Evolutionary conservation across 2,797 vertebrate genomes (phyloP).

Genomic region (Catostomus latipinnis): DNA sequence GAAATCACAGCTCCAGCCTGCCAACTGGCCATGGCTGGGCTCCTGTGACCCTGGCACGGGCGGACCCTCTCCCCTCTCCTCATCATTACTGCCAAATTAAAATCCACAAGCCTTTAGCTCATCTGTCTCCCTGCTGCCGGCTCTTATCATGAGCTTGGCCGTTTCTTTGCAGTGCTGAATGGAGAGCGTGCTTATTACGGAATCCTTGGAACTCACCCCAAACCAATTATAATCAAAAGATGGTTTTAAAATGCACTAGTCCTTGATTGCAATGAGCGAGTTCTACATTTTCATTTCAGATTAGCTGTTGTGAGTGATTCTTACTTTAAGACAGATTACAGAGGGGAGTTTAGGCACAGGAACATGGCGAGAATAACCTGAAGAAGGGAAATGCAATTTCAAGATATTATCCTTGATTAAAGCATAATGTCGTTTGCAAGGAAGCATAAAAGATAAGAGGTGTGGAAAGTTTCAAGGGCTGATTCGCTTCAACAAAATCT

Average conservation of each 20-base stretch:
- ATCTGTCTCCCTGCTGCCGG: slow-evolving; percentile 26
- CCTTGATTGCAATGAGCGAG: slow-evolving; percentile 55
- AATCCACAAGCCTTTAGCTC: slow-evolving; percentile 41
- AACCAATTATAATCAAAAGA: slow-evolving; percentile 65
- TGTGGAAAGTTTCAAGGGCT: slow-evolving; percentile 6
- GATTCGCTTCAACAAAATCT: slow-evolving; percentile 30
- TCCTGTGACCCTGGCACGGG: slow-evolving; percentile 43
- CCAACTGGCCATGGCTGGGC: slow-evolving; percentile 40
- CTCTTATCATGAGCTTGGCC: slow-evolving; percentile 30
- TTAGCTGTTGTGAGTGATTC: slow-evolving; percentile 46
- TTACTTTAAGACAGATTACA: slow-evolving; percentile 68
- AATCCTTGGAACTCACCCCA: slow-evolving; percentile 58
- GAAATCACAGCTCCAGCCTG: slow-evolving; percentile 30
- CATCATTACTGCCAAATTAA: slow-evolving; percentile 55
- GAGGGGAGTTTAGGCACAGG: slow-evolving; percentile 74
- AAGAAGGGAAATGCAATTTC: slow-evolving; percentile 28
- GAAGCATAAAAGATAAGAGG: slow-evolving; percentile 32
- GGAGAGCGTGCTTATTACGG: slow-evolving; percentile 22
- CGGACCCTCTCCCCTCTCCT: slow-evolving; percentile 12
- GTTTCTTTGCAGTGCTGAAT: not conserved
- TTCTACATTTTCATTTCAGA: slow-evolving; percentile 46
- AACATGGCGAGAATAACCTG: slow-evolving; percentile 27
- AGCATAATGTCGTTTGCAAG: slow-evolving; percentile 30
- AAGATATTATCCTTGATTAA: slow-evolving; percentile 33
- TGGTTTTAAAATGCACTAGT: slow-evolving; percentile 57